Base-by-base conservation (phyloP, 2,888 invertebrate genomes). In the Stenoptilia bipunctidactyla region DNA sequence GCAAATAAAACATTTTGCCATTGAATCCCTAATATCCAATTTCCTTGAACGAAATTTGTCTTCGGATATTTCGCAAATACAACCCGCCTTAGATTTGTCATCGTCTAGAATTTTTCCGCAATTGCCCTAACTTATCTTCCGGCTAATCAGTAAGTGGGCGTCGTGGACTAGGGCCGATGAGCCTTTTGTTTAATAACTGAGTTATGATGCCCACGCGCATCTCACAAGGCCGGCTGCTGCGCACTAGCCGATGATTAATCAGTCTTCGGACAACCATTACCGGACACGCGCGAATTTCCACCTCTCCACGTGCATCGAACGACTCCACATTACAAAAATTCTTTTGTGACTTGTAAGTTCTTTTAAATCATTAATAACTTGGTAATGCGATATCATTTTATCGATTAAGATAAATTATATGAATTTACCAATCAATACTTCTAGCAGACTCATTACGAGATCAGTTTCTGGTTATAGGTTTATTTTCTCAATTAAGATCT, bases 241-340 rank as follows among this genome's bases (percentile, higher is more conserved):
- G 83, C 74, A 83, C 42, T 42, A 42, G 74, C 80, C 73, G 74
- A 77, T 80, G 82, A 83, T 80, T 80, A 79, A 80, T 77, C 71
- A 57, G 61, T 49, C 61, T 64, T 57, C 57, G 60, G 59, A 49
- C 58, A 60, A 71, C 65, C 70, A 69, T 30, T 30, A 66, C 70
- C 66, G 80, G 80, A 79, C 82, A 75, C 61, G 64, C 66, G 65
- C 60, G 55, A 60, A 53, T 52, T 61, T 53, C 53, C 55, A 54
- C 55, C 66, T 64, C 61, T 61, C 60, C 54, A 52, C 60, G 54
- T 48, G 48, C 46, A 20, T 34, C 13, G 36, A 27, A 15, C 25
- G 36, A 33, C 33, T 38, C 14, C 10, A 2, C 9, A 9, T 25
- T 25, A 25, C 5, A 8, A 8, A 30, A 30, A 12, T 30, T 30